phyloP scores from a whole-genome alignment of 2,113 vertebrate genomes.

The Plecturocebus donacophilus region DNA sequence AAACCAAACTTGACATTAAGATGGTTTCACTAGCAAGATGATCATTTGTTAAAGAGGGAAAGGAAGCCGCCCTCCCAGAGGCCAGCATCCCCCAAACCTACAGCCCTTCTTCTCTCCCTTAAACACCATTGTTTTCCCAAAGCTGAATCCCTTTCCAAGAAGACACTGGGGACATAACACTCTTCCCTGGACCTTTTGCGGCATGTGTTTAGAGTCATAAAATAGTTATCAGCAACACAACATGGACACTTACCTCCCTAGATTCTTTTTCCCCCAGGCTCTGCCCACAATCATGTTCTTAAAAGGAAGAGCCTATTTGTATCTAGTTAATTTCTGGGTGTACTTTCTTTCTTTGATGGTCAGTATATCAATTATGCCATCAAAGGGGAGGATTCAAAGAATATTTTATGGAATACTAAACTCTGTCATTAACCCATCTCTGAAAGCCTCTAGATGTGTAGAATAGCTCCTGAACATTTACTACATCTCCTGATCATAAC shows the following conservation, averaged over 20 bases:
- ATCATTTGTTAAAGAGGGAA: slow-evolving; percentile 42
- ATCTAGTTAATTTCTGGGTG: slow-evolving; percentile 49
- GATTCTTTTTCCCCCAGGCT: slow-evolving; percentile 47
- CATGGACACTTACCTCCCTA: slow-evolving; percentile 61
- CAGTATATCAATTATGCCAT: slow-evolving; percentile 25
- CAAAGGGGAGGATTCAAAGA: slow-evolving; percentile 32
- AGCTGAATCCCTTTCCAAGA: slow-evolving; percentile 26
- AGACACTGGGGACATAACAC: not conserved
- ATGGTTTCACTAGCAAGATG: slow-evolving; percentile 52
- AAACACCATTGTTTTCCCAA: not conserved
- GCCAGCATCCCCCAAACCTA: not conserved
- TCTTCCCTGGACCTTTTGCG: slow-evolving; percentile 4
- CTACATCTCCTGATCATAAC: not conserved
- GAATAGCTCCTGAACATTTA: slow-evolving; percentile 4
- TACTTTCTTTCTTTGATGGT: slow-evolving; percentile 9
- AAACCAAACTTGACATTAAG: slow-evolving; percentile 75
- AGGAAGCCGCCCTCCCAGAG: not conserved
- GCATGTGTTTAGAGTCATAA: slow-evolving; percentile 11
- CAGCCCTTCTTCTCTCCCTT: not conserved
- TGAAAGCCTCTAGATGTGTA: not conserved
- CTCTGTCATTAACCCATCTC: slow-evolving; percentile 21
- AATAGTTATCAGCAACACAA: slow-evolving; percentile 9
- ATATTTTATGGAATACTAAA: slow-evolving; percentile 24
- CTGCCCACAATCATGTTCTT: slow-evolving; percentile 52
- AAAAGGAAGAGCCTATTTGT: slow-evolving; percentile 62